Percentiles rank a stretch among this genome's conserved stretches.
These are phyloP conservation scores for Cerceris rybyensis DNA, from an alignment of 2,888 invertebrate species.

Conservation along the genomic window DNA sequence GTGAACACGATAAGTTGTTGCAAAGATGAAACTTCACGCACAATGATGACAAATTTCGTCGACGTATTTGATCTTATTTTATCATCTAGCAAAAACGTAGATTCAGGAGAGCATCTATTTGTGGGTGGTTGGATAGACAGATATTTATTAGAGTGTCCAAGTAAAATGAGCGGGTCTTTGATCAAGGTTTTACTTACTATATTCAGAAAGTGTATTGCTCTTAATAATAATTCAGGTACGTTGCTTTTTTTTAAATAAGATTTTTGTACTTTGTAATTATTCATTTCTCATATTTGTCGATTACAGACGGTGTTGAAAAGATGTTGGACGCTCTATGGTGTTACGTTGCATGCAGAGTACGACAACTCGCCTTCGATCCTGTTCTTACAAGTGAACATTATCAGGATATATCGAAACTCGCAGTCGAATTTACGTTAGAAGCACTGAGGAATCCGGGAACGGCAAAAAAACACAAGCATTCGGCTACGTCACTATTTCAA, in stretches of 20 bases:
- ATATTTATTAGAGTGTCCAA: conserved; percentile 75
- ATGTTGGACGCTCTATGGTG: conserved; percentile 77
- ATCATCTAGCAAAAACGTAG: conserved; percentile 65
- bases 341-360: conserved; percentile 74
- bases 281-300: background rate
- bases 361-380: conserved; percentile 74
- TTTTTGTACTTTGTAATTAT: background rate
- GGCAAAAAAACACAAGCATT: conserved; percentile 75
- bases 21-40: conserved; percentile 73
- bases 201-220: conserved; percentile 70
- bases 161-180: conserved; percentile 68
- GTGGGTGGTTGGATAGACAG: conserved; percentile 79
- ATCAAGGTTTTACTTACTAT: conserved; percentile 68
- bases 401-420: conserved; percentile 74
- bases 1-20: conserved; percentile 76
- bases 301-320: conserved; percentile 59
- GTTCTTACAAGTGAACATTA: conserved; percentile 68
- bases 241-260: conserved; percentile 19
- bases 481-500: conserved; percentile 74
- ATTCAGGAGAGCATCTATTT: conserved; percentile 71
- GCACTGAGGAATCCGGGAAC: conserved; percentile 71
- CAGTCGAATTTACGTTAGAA: conserved; percentile 75
- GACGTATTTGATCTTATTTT: conserved; percentile 73
- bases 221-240: conserved; percentile 61
- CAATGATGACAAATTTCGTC: conserved; percentile 76